Base-by-base conservation (phyloP, 2,888 invertebrate species). In the Alsophila aescularia region DNA sequence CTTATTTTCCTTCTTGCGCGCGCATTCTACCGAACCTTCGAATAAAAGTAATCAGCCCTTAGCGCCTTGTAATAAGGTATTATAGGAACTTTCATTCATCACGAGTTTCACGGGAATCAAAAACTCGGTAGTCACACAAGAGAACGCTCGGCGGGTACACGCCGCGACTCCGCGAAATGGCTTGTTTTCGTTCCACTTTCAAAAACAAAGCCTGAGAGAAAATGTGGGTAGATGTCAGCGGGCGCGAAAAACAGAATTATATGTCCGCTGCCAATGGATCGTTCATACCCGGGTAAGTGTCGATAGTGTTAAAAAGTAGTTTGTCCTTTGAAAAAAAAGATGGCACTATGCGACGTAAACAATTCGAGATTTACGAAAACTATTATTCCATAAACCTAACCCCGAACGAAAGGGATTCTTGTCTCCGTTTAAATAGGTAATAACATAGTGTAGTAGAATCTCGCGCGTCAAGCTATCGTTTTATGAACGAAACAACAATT, bases 201-300 rank as follows among this genome's bases (percentile, higher is more conserved):
- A 56, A 67, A 69, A 75, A 72, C 64, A 66, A 70, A 67, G 61
- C 68, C 60, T 69, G 70, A 66, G 66, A 63, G 64, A 70, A 78
- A 66, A 94, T 94, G 91, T 94, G 93, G 89, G 92, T 93, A 72
- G 93, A 93, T 70, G 89, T 94, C 34, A 92, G 88, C 66, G 91
- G 92, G 67, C 92, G 93, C 67, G 93, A 94, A 77, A 90, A 92
- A 74, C 92, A 93, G 67, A 87, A 86, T 70, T 94, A 94, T 79
- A 89, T 93, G 65, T 87, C 90, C 50, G 93, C 93, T 73, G 92
- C 92, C 40, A 92, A 93, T 78, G 93, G 92, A 72, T 92, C 93
- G 53, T 94, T 94, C 74, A 93, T 95, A 68, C 94, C 95, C 5
- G 95, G 95, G 95, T 94, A 83, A 92, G 93, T 85, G 45, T 15